Evolutionary conservation across 2,888 invertebrate genomes (phyloP).

Genomic region (Trichogramma evanescens): DNA sequence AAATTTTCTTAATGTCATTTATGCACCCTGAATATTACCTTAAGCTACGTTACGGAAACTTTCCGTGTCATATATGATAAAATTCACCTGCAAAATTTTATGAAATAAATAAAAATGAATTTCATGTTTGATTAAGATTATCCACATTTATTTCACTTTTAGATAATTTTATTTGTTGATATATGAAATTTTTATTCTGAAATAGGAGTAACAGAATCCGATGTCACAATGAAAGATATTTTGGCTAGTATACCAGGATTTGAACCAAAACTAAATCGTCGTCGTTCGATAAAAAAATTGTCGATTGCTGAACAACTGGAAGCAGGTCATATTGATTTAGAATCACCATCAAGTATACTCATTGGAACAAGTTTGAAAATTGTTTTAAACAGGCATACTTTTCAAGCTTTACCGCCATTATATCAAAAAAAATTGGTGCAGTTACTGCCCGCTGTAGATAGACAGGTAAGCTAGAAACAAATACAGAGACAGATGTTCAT

Average conservation of each 20-base stretch:
- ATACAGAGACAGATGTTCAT: too few relatives aligned
- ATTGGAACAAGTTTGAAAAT: conserved; percentile 86
- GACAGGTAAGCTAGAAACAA: conserved; percentile 44
- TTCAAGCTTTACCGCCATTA: conserved; percentile 74
- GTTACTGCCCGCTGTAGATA: conserved; percentile 85
- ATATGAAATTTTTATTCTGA: not conserved
- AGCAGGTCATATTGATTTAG: conserved; percentile 90
- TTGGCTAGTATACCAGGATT: conserved; percentile 86
- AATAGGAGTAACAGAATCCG: conserved; percentile 46
- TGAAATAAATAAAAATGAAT: not conserved
- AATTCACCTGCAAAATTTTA: too few relatives aligned
- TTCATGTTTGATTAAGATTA: conserved; percentile 1
- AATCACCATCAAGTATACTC: conserved; percentile 92
- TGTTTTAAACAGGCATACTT: conserved; percentile 86
- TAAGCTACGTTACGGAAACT: too few relatives aligned
- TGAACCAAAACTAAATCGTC: conserved; percentile 66
- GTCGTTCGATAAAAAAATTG: conserved; percentile 73
- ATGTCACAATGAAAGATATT: conserved; percentile 83
- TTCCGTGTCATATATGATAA: too few relatives aligned
- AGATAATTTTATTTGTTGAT: conserved; percentile 1
- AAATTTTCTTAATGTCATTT: too few relatives aligned
- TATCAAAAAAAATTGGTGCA: conserved; percentile 91
- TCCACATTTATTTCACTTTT: not conserved
- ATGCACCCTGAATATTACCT: too few relatives aligned
- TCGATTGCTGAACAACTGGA: conserved; percentile 89